Base-by-base conservation (phyloP, 2,888 invertebrate species). In the Lapara coniferarum region DNA sequence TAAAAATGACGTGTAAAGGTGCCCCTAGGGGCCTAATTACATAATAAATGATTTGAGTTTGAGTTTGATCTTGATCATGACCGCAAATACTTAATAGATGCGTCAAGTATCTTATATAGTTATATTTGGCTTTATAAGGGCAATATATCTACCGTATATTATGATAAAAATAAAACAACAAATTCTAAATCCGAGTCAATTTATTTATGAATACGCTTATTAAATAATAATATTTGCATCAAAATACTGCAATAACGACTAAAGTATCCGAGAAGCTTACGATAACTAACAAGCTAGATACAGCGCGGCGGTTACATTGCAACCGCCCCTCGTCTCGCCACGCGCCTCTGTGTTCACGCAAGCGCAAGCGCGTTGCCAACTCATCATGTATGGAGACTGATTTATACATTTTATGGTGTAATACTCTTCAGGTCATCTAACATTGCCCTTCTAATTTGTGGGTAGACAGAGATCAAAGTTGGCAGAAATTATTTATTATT, bases 131-230 rank as follows among this genome's bases (percentile, higher is more conserved):
- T 37, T 8, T 37, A 37, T 37, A 37, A 37, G 5, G 37, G 4
- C 37, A 37, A 37, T 37, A 37, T 7, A 3, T 0, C 2, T 8
- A 37, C 8, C 5, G 0, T 0, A 37, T 8, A 37, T 37, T 37
- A 2, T 19, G 14, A 7, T 44, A 30, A 30, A 79, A 86, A 85
- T 82, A 81, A 89, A 87, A 89, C 85, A 77, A 74, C 74, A 67
- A 78, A 74, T 73, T 83, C 86, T 91, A 90, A 90, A 90, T 92
- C 87, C 85, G 90, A 92, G 91, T 93, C 92, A 92, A 92, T 93
- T 92, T 93, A 93, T 93, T 92, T 92, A 93, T 83, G 90, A 92
- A 90, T 92, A 93, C 90, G 89, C 90, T 92, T 92, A 91, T 87
- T 85, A 87, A 91, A 90, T 90, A 89, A 90, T 91, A 92, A 92